phyloP scores from a whole-genome alignment of 2,888 invertebrate genomes.

The Machimus rusticus region DNA sequence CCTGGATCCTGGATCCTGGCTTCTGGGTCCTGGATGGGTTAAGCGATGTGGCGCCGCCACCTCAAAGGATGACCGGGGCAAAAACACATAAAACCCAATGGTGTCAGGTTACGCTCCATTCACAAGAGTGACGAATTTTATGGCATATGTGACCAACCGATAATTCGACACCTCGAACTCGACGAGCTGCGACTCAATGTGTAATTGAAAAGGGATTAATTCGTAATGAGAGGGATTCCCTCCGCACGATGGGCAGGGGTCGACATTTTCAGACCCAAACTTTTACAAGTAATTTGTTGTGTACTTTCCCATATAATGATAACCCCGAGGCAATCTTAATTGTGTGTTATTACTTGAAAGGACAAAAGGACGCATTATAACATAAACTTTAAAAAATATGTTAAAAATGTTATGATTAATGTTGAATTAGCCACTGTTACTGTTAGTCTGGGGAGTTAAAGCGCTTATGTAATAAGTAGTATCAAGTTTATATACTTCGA shows the following conservation, averaged over 20 bases:
- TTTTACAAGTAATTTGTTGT: not conserved
- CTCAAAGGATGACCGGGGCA: not conserved
- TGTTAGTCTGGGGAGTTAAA: too few species aligned
- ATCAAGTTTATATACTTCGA: too few species aligned
- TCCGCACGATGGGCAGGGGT: not conserved
- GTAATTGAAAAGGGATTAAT: conserved; percentile 41
- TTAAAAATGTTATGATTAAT: too few species aligned
- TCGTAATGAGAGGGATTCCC: conserved; percentile 28
- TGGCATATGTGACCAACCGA: conserved; percentile 38
- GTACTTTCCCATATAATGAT: not conserved
- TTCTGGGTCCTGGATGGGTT: not conserved
- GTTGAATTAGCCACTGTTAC: too few species aligned
- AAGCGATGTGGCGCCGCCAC: not conserved
- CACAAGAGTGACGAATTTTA: conserved; percentile 3
- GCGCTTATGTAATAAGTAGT: too few species aligned
- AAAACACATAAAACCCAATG: not conserved
- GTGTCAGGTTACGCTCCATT: conserved; percentile 18
- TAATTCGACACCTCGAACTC: conserved; percentile 37
- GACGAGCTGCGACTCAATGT: not conserved
- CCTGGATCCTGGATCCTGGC: not conserved
- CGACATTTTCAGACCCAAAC: not conserved
- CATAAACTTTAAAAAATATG: too few species aligned
- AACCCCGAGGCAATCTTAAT: not conserved
- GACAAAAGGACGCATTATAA: too few species aligned
- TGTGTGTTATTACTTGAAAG: not conserved